A percentile compares a stretch with the other conserved stretches of the same genome.
Conservation (phyloP, 2,797 vertebrate species). For the Oryzias sinensis region DNA sequence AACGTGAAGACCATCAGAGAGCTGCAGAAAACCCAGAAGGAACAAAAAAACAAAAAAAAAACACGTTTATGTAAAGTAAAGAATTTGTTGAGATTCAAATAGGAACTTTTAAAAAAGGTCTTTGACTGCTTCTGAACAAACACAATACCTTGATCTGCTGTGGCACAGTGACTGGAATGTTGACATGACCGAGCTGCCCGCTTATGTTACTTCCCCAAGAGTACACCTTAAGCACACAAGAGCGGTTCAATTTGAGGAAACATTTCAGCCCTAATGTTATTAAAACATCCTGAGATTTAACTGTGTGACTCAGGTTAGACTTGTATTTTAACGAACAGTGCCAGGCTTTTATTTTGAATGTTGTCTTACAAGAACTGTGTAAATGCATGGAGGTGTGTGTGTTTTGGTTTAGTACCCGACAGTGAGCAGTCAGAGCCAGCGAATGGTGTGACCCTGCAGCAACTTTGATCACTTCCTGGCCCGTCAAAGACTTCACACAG, state of each 20-base stretch:
- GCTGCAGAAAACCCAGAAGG: constrained; percentile 59
- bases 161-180: constrained; percentile 86
- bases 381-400: background rate
- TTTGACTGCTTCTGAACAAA: too few relatives aligned
- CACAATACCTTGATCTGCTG: constrained; percentile 83
- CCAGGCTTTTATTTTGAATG: too few relatives aligned
- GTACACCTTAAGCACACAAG: constrained; percentile 81
- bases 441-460: constrained; percentile 91
- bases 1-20: constrained; percentile 80
- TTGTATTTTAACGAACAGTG: too few relatives aligned
- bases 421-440: constrained; percentile 90
- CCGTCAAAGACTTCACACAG: constrained; percentile 90
- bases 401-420: constrained; percentile 82
- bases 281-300: too few relatives aligned
- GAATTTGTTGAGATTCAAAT: too few relatives aligned
- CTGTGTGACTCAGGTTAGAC: too few relatives aligned
- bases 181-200: constrained; percentile 90
- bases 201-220: constrained; percentile 93
- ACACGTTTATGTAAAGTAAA: too few relatives aligned
- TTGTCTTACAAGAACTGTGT: background rate
- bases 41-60: too few relatives aligned
- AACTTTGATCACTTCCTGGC: constrained; percentile 90
- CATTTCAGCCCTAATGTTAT: too few relatives aligned
- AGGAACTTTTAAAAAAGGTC: too few relatives aligned
- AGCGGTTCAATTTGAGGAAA: background rate